Base-by-base conservation (phyloP, 1,140 invertebrate species). In the Trissolcus basalis region DNA sequence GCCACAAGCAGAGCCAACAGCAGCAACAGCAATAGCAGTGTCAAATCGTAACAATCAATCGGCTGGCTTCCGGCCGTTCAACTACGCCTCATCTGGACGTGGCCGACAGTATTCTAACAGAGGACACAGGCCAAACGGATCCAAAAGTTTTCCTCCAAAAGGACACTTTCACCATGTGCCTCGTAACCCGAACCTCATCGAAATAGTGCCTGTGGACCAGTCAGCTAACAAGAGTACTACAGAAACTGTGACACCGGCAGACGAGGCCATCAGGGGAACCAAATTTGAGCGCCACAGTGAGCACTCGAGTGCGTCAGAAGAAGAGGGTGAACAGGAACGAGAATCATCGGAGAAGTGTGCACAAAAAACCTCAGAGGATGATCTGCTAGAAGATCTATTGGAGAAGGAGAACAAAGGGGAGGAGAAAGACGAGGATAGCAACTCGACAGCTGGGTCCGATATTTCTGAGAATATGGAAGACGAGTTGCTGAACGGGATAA, bases 171-270 rank as follows among this genome's bases (percentile, higher is more conserved):
- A 80, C 3, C 81, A 41, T n/a, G 77, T 33, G 64, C 64, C 9
- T 33, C 64, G 73, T 14, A 88, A 88, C 71, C 83, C 86, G 16
- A 88, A 88, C 78, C 58, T 88, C 1, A 88, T 88, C 47, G 85
- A 86, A 53, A 88, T 88, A 47, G 81, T 88, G 59, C 87, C 87
- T 53, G 71, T 85, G 14, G 84, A 86, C 10, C 82, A 83, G 59
- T 35, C 63, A 36, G 27, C 68, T 4, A 68, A 81, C 12, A 45
- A 55, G 39, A 59, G 65, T 4, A 45, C 53, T 19, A 12, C 43
- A 44, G 45, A 16, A 10, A 4, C 45, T 10, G 11, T 11, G 4
- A 8, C 1, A 0, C 19, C 35, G n/a, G 8, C 39, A 4, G 15
- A 68, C 19, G 43, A 54, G 33, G 33, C 79, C 80, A 32, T 47